Conservation (phyloP, 1,140 invertebrate species). For the Cryptotermes secundus region DNA sequence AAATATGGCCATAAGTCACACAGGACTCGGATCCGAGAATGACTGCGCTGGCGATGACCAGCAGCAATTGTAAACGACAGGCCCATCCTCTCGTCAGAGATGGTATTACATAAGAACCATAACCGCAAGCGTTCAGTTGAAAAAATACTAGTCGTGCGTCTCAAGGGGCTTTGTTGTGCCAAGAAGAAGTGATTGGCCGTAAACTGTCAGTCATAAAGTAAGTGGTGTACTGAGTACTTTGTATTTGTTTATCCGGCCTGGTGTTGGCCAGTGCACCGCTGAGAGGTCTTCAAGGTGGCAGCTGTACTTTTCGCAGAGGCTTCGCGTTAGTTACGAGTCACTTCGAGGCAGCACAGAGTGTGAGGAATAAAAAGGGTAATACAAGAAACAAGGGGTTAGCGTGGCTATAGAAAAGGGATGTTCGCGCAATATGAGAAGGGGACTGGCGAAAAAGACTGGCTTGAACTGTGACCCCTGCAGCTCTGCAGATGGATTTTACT, state of each 20-base stretch:
- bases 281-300: neutral
- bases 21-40: too few relatives aligned
- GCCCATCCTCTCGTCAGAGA: too few relatives aligned
- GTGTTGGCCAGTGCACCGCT: neutral
- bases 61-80: too few relatives aligned
- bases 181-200: too few relatives aligned
- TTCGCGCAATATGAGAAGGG: neutral
- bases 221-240: too few relatives aligned
- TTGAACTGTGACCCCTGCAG: neutral
- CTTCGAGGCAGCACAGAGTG: neutral
- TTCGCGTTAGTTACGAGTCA: neutral
- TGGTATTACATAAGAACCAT: too few relatives aligned
- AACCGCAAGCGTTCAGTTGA: too few relatives aligned
- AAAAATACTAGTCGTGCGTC: too few relatives aligned
- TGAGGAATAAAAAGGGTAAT: neutral
- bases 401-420: neutral
- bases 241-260: neutral
- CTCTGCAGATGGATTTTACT: neutral
- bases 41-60: too few relatives aligned
- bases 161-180: too few relatives aligned
- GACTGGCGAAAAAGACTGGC: neutral
- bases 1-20: too few relatives aligned
- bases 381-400: neutral
- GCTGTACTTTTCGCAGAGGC: neutral
- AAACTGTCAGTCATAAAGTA: too few relatives aligned